Conservation (phyloP, 2,113 vertebrate species). For the Recurvirostra avosetta region DNA sequence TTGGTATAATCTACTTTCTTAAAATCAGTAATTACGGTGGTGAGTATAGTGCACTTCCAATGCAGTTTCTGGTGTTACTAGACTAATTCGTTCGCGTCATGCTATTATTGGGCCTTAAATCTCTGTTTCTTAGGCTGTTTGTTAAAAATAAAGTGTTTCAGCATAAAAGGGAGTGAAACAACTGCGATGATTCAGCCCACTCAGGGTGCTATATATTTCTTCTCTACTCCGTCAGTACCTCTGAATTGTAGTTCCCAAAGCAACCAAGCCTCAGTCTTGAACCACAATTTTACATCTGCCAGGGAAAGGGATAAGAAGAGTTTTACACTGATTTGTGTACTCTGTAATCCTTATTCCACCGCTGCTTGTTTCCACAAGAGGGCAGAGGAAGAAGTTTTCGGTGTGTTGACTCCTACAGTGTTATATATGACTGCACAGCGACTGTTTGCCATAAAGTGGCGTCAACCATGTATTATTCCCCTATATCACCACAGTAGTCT, state of each 20-base stretch:
- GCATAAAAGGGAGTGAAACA: conserved; percentile 25
- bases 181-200: conserved; percentile 9
- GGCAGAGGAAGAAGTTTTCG: neutral
- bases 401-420: neutral
- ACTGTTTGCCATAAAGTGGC: neutral
- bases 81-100: neutral
- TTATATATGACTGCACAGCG: neutral
- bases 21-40: conserved; percentile 2
- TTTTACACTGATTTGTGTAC: neutral
- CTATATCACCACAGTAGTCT: neutral
- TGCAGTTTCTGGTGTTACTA: neutral
- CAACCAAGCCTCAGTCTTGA: neutral
- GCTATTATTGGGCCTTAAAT: conserved; percentile 25
- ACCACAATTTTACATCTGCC: neutral
- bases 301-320: neutral
- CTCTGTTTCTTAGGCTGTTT: conserved; percentile 5
- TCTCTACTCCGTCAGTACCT: neutral
- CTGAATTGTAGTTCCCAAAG: conserved; percentile 18
- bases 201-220: neutral
- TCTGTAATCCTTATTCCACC: neutral
- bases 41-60: neutral
- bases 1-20: conserved; percentile 7
- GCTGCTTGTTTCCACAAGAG: conserved; percentile 1
- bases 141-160: conserved; percentile 39
- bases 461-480: neutral